Evolutionary conservation across 2,888 invertebrate genomes (phyloP), one percentile per base, ranked within the genome.

Genomic region (Dasysyrphus albostriatus): DNA sequence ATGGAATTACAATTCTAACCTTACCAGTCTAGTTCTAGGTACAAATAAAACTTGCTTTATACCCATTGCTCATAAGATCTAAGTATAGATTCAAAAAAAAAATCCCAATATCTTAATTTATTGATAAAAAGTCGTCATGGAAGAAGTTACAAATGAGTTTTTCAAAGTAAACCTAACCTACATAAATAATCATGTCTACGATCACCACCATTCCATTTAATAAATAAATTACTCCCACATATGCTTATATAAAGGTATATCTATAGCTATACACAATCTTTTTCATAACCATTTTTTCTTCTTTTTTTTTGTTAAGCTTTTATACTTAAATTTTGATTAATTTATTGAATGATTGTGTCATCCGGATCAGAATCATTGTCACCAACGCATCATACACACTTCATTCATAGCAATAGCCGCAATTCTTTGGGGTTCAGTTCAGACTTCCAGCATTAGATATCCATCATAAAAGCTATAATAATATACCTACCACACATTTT

Each of bases 261-360:
- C 65, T 49, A 70, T 12, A 49, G 12, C 24, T 16, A n/a, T 56
- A 49, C 72, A 74, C 42, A 61, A 73, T 76, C 54, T 65, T 80
- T 3, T 58, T 51, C 7, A 19, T 37, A 37, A 29, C 24, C 63
- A 56, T 69, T 56, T 51, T 37, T 56, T 37, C 24, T 24, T 24
- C 24, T 56, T 61, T 47, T 69, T 34, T 72, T 54, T 58, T 63
- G 56, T n/a, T 24, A 49, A 82, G 65, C 82, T 87, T 82, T 83
- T 70, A 39, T 59, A 54, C 75, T 72, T 34, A 14, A 61, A 39
- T 61, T 70, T 44, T 87, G 72, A 83, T 83, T 87, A 83, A 75
- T 70, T 87, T 87, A 87, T 87, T 87, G 83, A 87, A 87, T 87
- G 87, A 87, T 87, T 87, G 87, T 83, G 87, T 87, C 83, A 87